Evolutionary conservation across 2,113 vertebrate species (phyloP).

Genomic region (Oryzias melastigma): DNA sequence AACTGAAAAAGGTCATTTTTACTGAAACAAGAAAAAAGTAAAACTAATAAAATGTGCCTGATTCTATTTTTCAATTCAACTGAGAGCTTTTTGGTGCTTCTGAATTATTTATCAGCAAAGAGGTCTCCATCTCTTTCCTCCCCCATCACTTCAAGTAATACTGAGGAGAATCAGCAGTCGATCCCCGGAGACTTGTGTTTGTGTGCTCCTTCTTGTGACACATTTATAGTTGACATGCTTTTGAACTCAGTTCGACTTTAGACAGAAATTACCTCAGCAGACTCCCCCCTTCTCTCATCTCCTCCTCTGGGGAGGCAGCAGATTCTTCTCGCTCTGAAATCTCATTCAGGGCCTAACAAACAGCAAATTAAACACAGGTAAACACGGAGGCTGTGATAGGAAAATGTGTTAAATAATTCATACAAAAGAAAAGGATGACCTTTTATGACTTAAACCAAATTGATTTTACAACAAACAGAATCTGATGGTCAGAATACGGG

Average conservation of each 20-base stretch:
- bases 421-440: no score
- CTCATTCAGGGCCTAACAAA: constrained; percentile 77
- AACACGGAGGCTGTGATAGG: neutral
- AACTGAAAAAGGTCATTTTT: neutral
- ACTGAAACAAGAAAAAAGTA: neutral
- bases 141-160: constrained; percentile 21
- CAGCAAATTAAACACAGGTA: constrained; percentile 2
- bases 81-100: constrained; percentile 7
- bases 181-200: neutral
- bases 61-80: neutral
- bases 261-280: constrained; percentile 85
- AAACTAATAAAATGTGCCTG: neutral
- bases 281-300: constrained; percentile 83
- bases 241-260: constrained; percentile 13
- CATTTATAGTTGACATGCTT: neutral
- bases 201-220: neutral
- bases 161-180: constrained; percentile 16
- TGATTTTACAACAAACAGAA: no score
- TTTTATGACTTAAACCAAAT: no score
- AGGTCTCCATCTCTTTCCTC: constrained; percentile 5
- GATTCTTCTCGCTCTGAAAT: constrained; percentile 66
- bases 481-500: neutral
- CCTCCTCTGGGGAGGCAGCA: constrained; percentile 82
- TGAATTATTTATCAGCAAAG: constrained; percentile 40
- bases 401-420: no score